These are phyloP conservation scores for Cynopterus brachyotis DNA, from an alignment of 2,113 vertebrate species.

Conservation along the genomic window DNA sequence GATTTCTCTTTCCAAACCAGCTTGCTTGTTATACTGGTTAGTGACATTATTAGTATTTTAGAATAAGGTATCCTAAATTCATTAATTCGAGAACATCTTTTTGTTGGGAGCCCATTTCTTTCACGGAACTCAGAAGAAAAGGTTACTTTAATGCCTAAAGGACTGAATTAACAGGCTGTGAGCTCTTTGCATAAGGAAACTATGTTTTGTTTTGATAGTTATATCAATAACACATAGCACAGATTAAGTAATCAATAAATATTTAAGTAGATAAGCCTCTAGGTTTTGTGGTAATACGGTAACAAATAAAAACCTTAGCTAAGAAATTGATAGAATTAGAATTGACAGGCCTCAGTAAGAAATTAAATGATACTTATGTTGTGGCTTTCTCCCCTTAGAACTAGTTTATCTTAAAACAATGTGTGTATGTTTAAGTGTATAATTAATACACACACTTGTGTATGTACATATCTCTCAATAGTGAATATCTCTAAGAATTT, in stretches of 20 bases:
- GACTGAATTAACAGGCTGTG: not conserved
- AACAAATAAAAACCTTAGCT: not conserved
- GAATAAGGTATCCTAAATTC: not conserved
- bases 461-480: not conserved
- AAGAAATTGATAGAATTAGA: not conserved
- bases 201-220: not conserved
- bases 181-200: not conserved
- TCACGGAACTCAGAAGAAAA: not conserved
- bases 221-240: not conserved
- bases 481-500: not conserved
- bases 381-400: not conserved
- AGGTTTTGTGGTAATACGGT: not conserved
- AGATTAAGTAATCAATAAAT: not conserved
- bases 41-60: not conserved
- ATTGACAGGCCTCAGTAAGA: not conserved
- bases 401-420: not conserved
- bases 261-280: not conserved
- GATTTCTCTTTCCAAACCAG: not conserved
- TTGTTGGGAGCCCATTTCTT: not conserved
- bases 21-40: not conserved
- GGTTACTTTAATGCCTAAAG: not conserved
- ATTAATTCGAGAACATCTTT: not conserved
- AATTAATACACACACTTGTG: not conserved
- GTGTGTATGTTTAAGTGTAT: not conserved
- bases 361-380: not conserved